phyloP scores from a whole-genome alignment of 2,113 vertebrate species.

The Platichthys flesus region DNA sequence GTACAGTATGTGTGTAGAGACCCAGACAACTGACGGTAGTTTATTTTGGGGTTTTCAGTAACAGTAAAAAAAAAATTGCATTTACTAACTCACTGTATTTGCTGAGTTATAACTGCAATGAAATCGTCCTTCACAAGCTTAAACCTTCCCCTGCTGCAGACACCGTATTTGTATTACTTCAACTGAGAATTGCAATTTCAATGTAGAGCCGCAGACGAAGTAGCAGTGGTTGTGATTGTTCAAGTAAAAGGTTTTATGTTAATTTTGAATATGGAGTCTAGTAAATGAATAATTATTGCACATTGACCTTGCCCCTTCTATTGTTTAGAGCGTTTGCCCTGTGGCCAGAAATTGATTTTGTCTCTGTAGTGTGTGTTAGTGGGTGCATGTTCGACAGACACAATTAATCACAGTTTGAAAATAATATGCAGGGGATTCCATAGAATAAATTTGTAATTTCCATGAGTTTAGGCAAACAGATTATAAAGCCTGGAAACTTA shows the following conservation, averaged over 20 bases:
- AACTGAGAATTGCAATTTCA: no score
- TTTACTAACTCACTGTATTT: no score
- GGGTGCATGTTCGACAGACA: constrained; percentile 60
- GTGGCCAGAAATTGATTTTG: constrained; percentile 57
- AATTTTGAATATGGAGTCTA: constrained; percentile 23
- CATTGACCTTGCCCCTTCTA: constrained; percentile 48
- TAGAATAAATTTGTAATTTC: constrained; percentile 71
- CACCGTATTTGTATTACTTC: no score
- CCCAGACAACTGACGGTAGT: no score
- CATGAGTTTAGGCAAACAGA: constrained; percentile 59
- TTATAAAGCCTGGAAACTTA: background rate
- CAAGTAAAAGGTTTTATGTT: background rate
- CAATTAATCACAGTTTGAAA: constrained; percentile 78
- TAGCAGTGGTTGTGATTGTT: background rate
- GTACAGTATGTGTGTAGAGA: no score
- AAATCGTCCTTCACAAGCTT: no score
- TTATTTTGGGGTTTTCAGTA: no score
- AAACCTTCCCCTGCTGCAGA: no score
- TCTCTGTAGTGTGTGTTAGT: constrained; percentile 12
- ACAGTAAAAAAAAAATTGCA: no score
- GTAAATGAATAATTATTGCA: constrained; percentile 27
- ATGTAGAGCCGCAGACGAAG: background rate
- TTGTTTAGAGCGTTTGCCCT: constrained; percentile 57
- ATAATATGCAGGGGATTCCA: constrained; percentile 75
- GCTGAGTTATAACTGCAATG: no score